phyloP scores from a whole-genome alignment of 1,140 invertebrate genomes.

The Drosophila watanabei region DNA sequence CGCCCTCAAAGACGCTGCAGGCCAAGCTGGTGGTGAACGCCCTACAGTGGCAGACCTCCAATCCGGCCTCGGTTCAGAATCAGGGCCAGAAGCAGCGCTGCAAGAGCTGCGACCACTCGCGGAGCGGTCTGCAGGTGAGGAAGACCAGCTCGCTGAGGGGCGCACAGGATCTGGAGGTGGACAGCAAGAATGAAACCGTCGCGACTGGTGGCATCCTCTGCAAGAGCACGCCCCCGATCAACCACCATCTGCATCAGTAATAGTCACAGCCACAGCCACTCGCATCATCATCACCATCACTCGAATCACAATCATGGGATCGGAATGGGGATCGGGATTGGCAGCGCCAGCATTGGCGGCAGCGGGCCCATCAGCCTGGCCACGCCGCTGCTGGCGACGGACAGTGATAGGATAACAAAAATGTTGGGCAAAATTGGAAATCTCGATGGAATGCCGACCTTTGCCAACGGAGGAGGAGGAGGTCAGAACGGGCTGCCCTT shows the following conservation, averaged over 20 bases:
- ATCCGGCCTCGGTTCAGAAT: neutral
- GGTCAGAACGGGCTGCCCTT: slow-evolving; percentile 54
- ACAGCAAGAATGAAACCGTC: slow-evolving; percentile 9
- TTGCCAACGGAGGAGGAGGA: slow-evolving; percentile 61
- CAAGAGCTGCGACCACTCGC: slow-evolving; percentile 65
- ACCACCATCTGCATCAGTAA: slow-evolving; percentile 50
- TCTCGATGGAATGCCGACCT: slow-evolving; percentile 67
- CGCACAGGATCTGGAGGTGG: slow-evolving; percentile 60
- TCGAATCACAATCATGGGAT: slow-evolving; percentile 51
- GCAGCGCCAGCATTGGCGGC: slow-evolving; percentile 73
- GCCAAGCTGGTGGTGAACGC: slow-evolving; percentile 72
- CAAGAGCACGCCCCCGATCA: slow-evolving; percentile 77
- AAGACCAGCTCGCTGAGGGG: slow-evolving; percentile 78
- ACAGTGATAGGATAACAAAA: slow-evolving; percentile 86
- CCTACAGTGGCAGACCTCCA: slow-evolving; percentile 38
- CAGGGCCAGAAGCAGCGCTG: slow-evolving; percentile 43
- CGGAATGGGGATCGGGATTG: slow-evolving; percentile 51
- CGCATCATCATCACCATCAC: slow-evolving; percentile 45
- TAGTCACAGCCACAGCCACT: slow-evolving; percentile 44
- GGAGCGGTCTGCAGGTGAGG: slow-evolving; percentile 61
- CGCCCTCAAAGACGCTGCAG: slow-evolving; percentile 73
- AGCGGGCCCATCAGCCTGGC: slow-evolving; percentile 60
- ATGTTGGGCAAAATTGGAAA: slow-evolving; percentile 85
- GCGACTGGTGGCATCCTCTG: slow-evolving; percentile 42
- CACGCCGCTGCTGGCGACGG: slow-evolving; percentile 42